A percentile compares a stretch with the other conserved stretches of the same genome.
Evolutionary conservation across 2,888 invertebrate species (phyloP).

Genomic region (Archips crataeganus): DNA sequence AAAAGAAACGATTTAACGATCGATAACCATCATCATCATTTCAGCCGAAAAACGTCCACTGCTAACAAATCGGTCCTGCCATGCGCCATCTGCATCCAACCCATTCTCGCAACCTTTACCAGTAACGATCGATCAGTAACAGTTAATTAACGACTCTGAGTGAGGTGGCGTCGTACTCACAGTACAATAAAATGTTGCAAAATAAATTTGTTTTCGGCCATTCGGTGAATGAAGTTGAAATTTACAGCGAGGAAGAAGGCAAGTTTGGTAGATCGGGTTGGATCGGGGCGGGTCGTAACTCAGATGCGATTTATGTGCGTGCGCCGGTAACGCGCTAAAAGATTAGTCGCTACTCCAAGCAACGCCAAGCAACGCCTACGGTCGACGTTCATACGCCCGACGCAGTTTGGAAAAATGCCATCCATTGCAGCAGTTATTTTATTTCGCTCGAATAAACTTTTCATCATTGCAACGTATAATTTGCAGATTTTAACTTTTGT

Average conservation of each 20-base stretch:
- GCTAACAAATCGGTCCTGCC: too few species aligned
- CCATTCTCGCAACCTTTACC: too few species aligned
- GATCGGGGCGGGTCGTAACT: slow-evolving; percentile 72
- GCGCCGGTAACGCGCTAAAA: slow-evolving; percentile 80
- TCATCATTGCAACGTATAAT: neutral
- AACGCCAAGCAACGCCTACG: slow-evolving; percentile 44
- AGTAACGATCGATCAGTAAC: too few species aligned
- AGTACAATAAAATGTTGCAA: slow-evolving; percentile 47
- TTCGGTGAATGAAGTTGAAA: slow-evolving; percentile 63
- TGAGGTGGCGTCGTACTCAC: neutral
- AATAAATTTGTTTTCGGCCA: slow-evolving; percentile 61
- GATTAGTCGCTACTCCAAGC: slow-evolving; percentile 72
- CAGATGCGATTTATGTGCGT: slow-evolving; percentile 81
- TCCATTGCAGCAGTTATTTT: slow-evolving; percentile 9
- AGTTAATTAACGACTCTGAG: too few species aligned
- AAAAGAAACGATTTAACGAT: too few species aligned
- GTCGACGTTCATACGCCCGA: slow-evolving; percentile 22
- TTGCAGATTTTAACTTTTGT: neutral
- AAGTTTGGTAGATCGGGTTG: slow-evolving; percentile 64
- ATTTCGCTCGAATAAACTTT: neutral
- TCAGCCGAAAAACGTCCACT: too few species aligned
- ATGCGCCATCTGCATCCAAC: too few species aligned
- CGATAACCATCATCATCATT: too few species aligned
- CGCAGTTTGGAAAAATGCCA: slow-evolving; percentile 34
- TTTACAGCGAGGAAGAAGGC: slow-evolving; percentile 68